Evolutionary conservation across 1,140 invertebrate genomes (phyloP).

Genomic region (Polypedilum vanderplanki): DNA sequence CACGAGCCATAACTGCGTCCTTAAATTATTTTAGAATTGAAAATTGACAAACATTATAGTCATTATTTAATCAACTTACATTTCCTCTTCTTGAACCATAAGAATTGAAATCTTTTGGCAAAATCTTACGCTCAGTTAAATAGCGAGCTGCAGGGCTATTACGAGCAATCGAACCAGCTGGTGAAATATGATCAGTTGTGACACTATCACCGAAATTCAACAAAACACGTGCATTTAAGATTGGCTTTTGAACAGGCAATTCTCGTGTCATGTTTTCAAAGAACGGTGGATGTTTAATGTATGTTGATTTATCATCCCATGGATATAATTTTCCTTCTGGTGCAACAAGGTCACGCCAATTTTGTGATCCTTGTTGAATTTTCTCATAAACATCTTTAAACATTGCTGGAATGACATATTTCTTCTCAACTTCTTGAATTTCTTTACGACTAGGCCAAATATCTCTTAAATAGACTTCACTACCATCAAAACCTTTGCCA

Average conservation of each 20-base stretch:
- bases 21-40: slow-evolving; percentile 41
- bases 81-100: slow-evolving; percentile 92
- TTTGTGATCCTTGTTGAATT: slow-evolving; percentile 75
- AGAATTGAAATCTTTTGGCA: slow-evolving; percentile 93
- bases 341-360: slow-evolving; percentile 78
- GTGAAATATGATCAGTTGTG: slow-evolving; percentile 97
- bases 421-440: slow-evolving; percentile 82
- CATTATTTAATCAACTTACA: neutral
- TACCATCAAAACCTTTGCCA: slow-evolving; percentile 62
- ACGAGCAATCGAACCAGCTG: slow-evolving; percentile 92
- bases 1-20: slow-evolving; percentile 92
- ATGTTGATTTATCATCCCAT: slow-evolving; percentile 87
- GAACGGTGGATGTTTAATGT: slow-evolving; percentile 96
- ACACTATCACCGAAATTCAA: slow-evolving; percentile 90
- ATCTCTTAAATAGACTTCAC: slow-evolving; percentile 75
- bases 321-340: slow-evolving; percentile 81
- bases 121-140: slow-evolving; percentile 69
- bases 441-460: slow-evolving; percentile 93
- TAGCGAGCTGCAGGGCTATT: slow-evolving; percentile 91
- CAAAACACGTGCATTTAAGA: slow-evolving; percentile 66
- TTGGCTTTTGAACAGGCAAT: slow-evolving; percentile 50
- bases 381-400: slow-evolving; percentile 81
- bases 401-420: slow-evolving; percentile 94
- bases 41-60: neutral
- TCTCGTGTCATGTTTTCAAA: slow-evolving; percentile 77